Percentiles rank a stretch among this genome's conserved stretches.
Evolutionary conservation across 2,888 invertebrate genomes (phyloP).

Genomic region (Elaeidobius kamerunicus): DNA sequence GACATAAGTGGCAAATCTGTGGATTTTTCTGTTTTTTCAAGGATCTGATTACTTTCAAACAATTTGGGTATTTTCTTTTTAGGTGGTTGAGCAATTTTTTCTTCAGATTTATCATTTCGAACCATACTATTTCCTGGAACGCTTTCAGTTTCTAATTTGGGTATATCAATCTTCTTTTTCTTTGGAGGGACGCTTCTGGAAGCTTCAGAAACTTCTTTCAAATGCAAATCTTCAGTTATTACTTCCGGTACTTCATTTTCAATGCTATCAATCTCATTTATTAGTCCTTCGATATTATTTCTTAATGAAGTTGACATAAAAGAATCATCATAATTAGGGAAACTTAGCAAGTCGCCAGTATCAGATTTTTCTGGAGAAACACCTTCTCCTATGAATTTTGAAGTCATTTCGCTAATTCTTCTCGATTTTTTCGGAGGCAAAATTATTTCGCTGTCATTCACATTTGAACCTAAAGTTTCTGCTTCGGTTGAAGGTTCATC

Average conservation of each 20-base stretch:
- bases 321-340: conserved; percentile 17
- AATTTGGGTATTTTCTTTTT: conserved; percentile 31
- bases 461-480: conserved; percentile 4
- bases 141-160: background rate
- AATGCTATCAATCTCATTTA: conserved; percentile 19
- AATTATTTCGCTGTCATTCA: conserved; percentile 23
- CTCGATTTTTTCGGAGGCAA: conserved; percentile 29
- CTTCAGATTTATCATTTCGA: conserved; percentile 7
- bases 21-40: conserved; percentile 15
- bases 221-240: background rate
- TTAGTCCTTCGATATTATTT: conserved; percentile 23
- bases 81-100: conserved; percentile 18
- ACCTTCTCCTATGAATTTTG: conserved; percentile 5
- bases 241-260: conserved; percentile 4
- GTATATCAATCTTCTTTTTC: conserved; percentile 28
- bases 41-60: conserved; percentile 25
- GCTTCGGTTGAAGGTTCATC: background rate
- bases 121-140: background rate
- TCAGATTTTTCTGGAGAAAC: conserved; percentile 6
- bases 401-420: conserved; percentile 15
- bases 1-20: conserved; percentile 26
- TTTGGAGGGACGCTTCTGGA: conserved; percentile 27
- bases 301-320: conserved; percentile 20
- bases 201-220: conserved; percentile 8
- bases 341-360: conserved; percentile 11